Conservation (phyloP, 2,113 vertebrate genomes). For the Galemys pyrenaicus region DNA sequence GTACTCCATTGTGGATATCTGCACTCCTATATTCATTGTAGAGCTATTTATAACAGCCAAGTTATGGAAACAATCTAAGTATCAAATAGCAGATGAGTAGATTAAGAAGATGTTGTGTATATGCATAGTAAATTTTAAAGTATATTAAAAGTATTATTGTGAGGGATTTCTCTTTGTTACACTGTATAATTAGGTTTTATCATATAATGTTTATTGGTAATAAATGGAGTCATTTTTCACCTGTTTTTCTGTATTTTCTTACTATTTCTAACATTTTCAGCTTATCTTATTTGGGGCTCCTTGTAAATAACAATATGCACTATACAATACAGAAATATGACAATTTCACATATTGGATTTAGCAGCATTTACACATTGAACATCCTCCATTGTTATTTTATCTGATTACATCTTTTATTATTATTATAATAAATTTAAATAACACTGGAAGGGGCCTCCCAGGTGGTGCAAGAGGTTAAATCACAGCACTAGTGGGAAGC, state of each 20-base stretch:
- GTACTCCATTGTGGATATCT: too few relatives aligned
- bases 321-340: neutral
- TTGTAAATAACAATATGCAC: neutral
- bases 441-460: neutral
- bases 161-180: neutral
- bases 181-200: neutral
- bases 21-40: too few relatives aligned
- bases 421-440: neutral
- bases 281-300: neutral
- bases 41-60: too few relatives aligned
- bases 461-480: too few relatives aligned
- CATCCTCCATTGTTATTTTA: neutral
- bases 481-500: too few relatives aligned
- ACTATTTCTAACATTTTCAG: neutral
- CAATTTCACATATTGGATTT: neutral
- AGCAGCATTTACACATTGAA: neutral
- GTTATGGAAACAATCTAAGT: too few relatives aligned
- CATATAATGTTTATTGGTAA: neutral
- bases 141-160: neutral
- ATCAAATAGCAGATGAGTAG: too few relatives aligned
- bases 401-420: neutral
- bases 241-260: neutral
- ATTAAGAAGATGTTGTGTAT: too few relatives aligned
- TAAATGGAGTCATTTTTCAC: neutral
- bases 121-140: neutral